These are phyloP conservation scores for Galaxea fascicularis DNA, from an alignment of 92 coral and sea anemone species.

Conservation along the genomic window DNA sequence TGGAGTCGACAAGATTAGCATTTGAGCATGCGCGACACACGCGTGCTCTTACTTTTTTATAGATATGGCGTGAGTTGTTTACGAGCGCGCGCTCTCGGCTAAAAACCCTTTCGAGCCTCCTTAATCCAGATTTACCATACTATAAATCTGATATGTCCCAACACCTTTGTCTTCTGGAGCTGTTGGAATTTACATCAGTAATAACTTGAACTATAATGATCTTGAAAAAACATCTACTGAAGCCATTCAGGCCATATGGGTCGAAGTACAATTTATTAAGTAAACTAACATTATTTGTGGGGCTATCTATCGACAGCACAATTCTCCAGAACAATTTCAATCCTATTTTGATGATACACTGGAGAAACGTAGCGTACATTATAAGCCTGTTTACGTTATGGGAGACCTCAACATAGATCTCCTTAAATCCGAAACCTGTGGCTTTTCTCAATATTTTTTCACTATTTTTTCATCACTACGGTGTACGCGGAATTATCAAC, in stretches of 20 bases:
- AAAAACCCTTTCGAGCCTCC: no score
- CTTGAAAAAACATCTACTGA: conserved; percentile 35
- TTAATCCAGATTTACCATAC: conserved; percentile 37
- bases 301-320: conserved; percentile 47
- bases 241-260: conserved; percentile 62
- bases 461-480: conserved; percentile 29
- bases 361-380: conserved; percentile 25
- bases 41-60: no score
- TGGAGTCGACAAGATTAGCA: no score
- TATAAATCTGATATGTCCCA: conserved; percentile 53
- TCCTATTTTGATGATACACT: conserved; percentile 61
- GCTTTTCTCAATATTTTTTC: conserved; percentile 36
- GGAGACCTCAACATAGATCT: conserved; percentile 40
- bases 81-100: no score
- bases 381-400: conserved; percentile 31
- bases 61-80: no score
- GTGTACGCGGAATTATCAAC: no score
- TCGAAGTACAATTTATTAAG: conserved; percentile 52
- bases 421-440: no score
- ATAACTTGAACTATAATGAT: conserved; percentile 20
- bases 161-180: conserved; percentile 59
- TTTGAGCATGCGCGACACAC: no score
- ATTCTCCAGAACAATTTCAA: no score
- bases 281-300: conserved; percentile 57
- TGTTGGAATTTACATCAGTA: conserved; percentile 60